Base-by-base conservation (phyloP, 2,888 invertebrate species). In the Parnassius smintheus region DNA sequence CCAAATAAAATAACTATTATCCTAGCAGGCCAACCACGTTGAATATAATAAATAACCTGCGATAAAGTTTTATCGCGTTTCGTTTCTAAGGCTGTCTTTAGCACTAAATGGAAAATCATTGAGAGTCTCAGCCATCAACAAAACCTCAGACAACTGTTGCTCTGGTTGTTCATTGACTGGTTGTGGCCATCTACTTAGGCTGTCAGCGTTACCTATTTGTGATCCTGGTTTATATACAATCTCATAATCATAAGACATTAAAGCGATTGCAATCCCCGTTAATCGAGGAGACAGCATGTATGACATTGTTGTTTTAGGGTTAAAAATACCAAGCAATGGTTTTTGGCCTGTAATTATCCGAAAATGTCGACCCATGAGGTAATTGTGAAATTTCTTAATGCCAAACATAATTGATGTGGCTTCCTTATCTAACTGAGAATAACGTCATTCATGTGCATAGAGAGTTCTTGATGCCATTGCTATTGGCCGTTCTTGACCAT, bases 341-440 rank as follows among this genome's bases (percentile, higher is more conserved):
- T 25, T 25, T 1, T 25, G 25, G 25, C 2, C 25, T 2, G 25
- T 2, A 25, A 25, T 25, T 25, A 25, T 25, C 25, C 25, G 25
- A 25, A 25, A 25, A 25, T 25, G 2, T 25, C 25, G 2, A 25
- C 25, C 25, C 25, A 25, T 25, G 45, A 66, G 44, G 48, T 66
- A 45, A 25, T 25, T 48, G 41, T 58, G 44, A 58, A 58, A 49
- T 49, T 55, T 56, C 48, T 53, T 22, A 13, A 35, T 11, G 50
- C 42, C 55, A 45, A 55, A 42, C 4, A 22, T 13, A 13, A 70
- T 70, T 1, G 68, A 62, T 10, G 64, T 51, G 2, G 69, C 66
- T 42, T 68, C 66, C 56, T 70, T 70, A n/a, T 70, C 67, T 3
- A 69, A 45, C 54, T 68, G 66, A 7, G 65, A 65, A 53, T 68